Percentiles rank a stretch among this genome's conserved stretches.
Conservation (phyloP, 1,140 invertebrate species). For the Drosophila willistoni region DNA sequence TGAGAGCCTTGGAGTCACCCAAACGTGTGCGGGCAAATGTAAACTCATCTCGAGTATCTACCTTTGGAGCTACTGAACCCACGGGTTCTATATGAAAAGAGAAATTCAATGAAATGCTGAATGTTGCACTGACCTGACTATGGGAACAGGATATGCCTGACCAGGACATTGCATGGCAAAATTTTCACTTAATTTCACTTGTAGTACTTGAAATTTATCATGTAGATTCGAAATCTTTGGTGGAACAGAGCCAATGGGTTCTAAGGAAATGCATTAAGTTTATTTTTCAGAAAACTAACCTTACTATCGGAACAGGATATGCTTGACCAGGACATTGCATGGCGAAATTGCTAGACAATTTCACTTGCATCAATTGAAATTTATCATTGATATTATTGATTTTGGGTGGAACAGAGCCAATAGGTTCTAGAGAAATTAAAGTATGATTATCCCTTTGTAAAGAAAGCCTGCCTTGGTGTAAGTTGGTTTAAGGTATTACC, state of each 20-base stretch:
- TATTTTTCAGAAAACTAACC: slow-evolving; percentile 83
- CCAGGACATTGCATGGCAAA: slow-evolving; percentile 87
- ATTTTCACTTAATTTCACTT: slow-evolving; percentile 85
- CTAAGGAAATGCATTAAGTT: slow-evolving; percentile 79
- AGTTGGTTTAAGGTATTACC: slow-evolving; percentile 84
- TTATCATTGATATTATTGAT: slow-evolving; percentile 84
- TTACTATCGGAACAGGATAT: slow-evolving; percentile 87
- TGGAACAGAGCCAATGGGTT: slow-evolving; percentile 88
- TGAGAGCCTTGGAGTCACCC: slow-evolving; percentile 84
- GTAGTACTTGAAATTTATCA: slow-evolving; percentile 84
- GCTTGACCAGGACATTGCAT: slow-evolving; percentile 86
- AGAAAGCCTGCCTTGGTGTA: neutral
- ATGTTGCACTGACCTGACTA: slow-evolving; percentile 85
- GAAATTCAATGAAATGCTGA: slow-evolving; percentile 33
- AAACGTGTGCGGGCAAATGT: slow-evolving; percentile 83
- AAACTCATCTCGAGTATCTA: slow-evolving; percentile 84
- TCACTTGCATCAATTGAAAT: slow-evolving; percentile 85
- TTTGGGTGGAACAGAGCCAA: slow-evolving; percentile 88
- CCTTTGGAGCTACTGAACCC: slow-evolving; percentile 88
- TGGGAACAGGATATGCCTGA: slow-evolving; percentile 87
- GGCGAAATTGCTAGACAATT: slow-evolving; percentile 85
- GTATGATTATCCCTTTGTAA: no score
- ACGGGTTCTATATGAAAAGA: slow-evolving; percentile 86
- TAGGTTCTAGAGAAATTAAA: slow-evolving; percentile 85
- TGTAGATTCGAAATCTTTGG: slow-evolving; percentile 86